Base-by-base conservation (phyloP, 2,113 vertebrate species). In the Asarcornis scutulata region DNA sequence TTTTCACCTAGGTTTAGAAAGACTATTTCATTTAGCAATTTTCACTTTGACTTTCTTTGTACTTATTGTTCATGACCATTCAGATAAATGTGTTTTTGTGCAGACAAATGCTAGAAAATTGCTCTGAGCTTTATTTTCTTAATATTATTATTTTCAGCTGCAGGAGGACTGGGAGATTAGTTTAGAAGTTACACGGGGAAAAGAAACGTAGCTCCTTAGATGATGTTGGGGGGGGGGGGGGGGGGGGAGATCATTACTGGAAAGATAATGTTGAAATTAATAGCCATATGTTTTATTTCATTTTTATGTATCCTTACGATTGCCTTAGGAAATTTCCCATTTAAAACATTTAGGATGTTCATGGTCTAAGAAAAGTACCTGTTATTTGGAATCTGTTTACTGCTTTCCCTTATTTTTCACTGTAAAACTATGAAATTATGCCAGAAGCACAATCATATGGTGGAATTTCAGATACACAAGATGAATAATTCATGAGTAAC, bases 21-120 rank as follows among this genome's bases (percentile, higher is more conserved):
- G 68, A 69, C 44, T 83, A 69, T 93, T 93, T 91, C 60, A 83
- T 92, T 91, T 94, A 94, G 62, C 34, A 40, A 50, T 88, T 91
- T 97, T 94, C 48, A 91, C 72, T 94, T 86, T 81, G 72, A 94
- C 78, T 68, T 92, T 92, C 34, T 78, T 95, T 87, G 44, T 93
- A 84, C 62, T 84, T 95, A 95, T 85, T 95, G 84, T 95, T 97
- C 93, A 89, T 95, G 95, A 95, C 91, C 95, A 96, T 97, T 97
- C 96, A 94, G 86, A 88, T 81, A 96, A 90, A 93, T 87, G 46
- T 95, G 85, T 20, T 67, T 95, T 95, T 91, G 40, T 95, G 83
- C 68, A 89, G 78, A 95, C 38, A 72, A 91, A 81, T 73, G 60
- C 89, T 7, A 26, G 53, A 82, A 82, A 95, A 95, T 55, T 96